Evolutionary conservation across 2,888 invertebrate species (phyloP).

Genomic region (Eupsilia transversa): DNA sequence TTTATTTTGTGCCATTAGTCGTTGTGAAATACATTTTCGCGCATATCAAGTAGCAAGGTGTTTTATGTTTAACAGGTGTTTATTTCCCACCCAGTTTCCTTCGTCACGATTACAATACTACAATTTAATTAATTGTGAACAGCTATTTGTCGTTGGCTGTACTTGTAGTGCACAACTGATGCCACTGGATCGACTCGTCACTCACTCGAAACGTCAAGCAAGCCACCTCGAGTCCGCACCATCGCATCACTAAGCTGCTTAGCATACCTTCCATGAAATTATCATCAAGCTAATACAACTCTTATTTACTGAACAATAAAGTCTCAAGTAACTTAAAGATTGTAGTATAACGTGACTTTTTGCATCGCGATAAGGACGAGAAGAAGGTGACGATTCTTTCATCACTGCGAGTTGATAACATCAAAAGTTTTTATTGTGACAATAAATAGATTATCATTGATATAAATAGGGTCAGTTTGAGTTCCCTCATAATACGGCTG

Average conservation of each 20-base stretch:
- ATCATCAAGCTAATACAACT: slow-evolving; percentile 68
- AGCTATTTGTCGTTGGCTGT: slow-evolving; percentile 70
- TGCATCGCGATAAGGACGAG: slow-evolving; percentile 86
- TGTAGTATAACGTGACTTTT: slow-evolving; percentile 82
- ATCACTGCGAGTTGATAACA: slow-evolving; percentile 87
- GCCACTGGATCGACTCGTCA: slow-evolving; percentile 81
- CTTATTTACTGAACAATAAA: slow-evolving; percentile 49
- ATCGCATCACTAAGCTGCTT: slow-evolving; percentile 87
- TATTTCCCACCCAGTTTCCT: slow-evolving; percentile 38
- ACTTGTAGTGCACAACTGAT: slow-evolving; percentile 71
- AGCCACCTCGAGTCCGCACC: slow-evolving; percentile 83
- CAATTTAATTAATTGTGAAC: slow-evolving; percentile 47
- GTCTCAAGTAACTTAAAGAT: slow-evolving; percentile 36
- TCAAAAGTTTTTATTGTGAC: slow-evolving; percentile 89
- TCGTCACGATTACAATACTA: slow-evolving; percentile 40
- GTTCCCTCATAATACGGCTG: slow-evolving; percentile 86
- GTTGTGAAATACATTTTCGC: slow-evolving; percentile 54
- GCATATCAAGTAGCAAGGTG: slow-evolving; percentile 46
- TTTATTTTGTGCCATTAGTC: slow-evolving; percentile 45
- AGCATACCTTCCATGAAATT: slow-evolving; percentile 78
- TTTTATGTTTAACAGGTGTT: slow-evolving; percentile 59
- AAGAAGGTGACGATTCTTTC: slow-evolving; percentile 89
- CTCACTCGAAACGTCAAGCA: slow-evolving; percentile 82
- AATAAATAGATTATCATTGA: slow-evolving; percentile 90
- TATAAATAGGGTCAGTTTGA: slow-evolving; percentile 89